Base-by-base conservation (phyloP, 2,888 invertebrate genomes). In the Yponomeuta malinellus region DNA sequence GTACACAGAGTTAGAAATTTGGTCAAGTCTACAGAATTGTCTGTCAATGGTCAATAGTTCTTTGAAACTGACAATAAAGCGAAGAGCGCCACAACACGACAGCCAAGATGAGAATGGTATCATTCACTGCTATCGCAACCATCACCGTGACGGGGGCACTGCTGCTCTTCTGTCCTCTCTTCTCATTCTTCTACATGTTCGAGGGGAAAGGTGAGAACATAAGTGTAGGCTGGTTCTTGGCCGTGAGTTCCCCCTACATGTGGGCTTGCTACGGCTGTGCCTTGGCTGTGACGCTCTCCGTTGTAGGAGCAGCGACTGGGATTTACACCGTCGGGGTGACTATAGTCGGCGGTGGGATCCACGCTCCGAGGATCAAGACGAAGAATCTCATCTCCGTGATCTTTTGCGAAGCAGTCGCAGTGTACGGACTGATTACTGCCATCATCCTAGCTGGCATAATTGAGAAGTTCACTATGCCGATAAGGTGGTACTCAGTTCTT, bases 351-450 rank as follows among this genome's bases (percentile, higher is more conserved):
- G 98, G 96, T 72, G 98, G 98, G 78, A 98, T 98, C 0, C 97
- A 97, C 87, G 97, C 98, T 10, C 98, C 98, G 1, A 93, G 98
- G 75, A 98, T 98, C 82, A 96, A 97, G 86, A 98, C 98, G 10
- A 98, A 98, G 88, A 98, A 98, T 89, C 93, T 98, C 76, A 97
- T 98, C 79, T 98, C 98, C 23, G 97, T 98, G 75, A 98, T 98
- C 84, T 98, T 98, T 92, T 98, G 98, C 83, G 98, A 98, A 90
- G 98, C 98, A 76, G 98, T 98, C 0, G 98, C 98, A 73, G 98
- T 98, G 86, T 98, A 98, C 87, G 98, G 98, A n/a, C 94, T 98
- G 43, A 98, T 98, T 78, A 97, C 98, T 79, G 97, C 98, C 12
- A 98, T 98, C 80, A 97, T 98, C 8, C 93, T 98, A 71, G 95